Evolutionary conservation across 2,113 vertebrate genomes (phyloP).

Genomic region (Istiophorus platypterus): DNA sequence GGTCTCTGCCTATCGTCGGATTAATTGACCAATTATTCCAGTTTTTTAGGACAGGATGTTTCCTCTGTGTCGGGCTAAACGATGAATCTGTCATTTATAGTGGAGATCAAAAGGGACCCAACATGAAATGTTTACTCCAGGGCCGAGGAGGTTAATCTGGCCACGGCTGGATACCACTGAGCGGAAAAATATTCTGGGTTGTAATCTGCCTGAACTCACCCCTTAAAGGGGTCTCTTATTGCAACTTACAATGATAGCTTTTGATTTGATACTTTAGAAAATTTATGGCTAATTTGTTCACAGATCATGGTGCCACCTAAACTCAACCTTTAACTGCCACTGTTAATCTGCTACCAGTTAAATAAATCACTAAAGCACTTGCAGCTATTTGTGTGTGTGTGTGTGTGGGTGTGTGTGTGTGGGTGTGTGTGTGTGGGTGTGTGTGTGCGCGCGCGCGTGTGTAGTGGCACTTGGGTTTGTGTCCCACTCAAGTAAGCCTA

Average conservation of each 20-base stretch:
- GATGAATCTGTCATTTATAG: not conserved
- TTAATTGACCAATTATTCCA: not conserved
- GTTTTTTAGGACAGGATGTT: not conserved
- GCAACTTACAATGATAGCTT: not conserved
- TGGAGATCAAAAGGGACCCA: too few species aligned
- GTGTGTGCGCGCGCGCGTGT: conserved; percentile 14
- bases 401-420: conserved; percentile 11
- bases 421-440: conserved; percentile 8
- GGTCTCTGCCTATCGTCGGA: too few species aligned
- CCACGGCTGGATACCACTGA: too few species aligned
- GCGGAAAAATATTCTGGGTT: not conserved
- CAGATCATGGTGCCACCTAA: conserved; percentile 15
- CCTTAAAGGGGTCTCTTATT: not conserved
- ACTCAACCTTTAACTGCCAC: conserved; percentile 1
- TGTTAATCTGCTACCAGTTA: conserved; percentile 12
- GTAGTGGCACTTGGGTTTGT: conserved; percentile 15
- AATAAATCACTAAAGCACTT: conserved; percentile 3
- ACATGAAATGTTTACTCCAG: not conserved
- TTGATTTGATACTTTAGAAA: conserved; percentile 2
- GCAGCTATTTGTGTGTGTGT: conserved; percentile 13
- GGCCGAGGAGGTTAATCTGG: too few species aligned
- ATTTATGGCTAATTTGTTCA: conserved; percentile 5
- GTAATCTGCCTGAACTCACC: not conserved
- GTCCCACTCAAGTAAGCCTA: conserved; percentile 53
- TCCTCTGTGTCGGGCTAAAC: not conserved